Evolutionary conservation across 2,888 invertebrate species (phyloP), one percentile per base, ranked within the genome.

Genomic region (Phalangium opilio): DNA sequence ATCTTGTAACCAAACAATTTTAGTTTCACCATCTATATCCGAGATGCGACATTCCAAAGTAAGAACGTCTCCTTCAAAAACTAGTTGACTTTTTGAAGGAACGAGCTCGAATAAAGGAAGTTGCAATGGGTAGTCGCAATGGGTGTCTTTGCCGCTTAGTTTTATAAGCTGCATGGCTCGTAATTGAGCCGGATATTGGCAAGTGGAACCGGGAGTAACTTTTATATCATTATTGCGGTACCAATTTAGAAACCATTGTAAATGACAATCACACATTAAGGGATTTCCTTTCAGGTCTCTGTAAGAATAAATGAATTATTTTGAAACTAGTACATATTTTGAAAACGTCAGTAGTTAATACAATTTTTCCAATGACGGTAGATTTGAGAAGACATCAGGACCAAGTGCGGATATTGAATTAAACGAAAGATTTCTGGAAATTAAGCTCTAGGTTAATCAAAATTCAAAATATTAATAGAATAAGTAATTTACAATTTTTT

Each of bases 61-160:
- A 49, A 90, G 68, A 0, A 81, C 75, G 65, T 90, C 90, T 0
- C 89, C 89, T 66, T 83, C 84, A 60, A 90, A 90, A 0, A 89
- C 85, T 1, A 90, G 76, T 74, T 81, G 72, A 61, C 77, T 77
- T 50, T 73, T 71, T 43, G 73, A 71, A 1, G 82, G 82, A 38
- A 70, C 70, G 48, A 82, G 67, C 63, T 81, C 77, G 52, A 82
- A 70, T 33, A 61, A 50, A 3, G 63, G 61, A 11, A 64, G 54
- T 49, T 64, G 62, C 12, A 65, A 50, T 3, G 62, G 62, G 49
- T 61, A 62, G 49, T 64, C 66, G 27, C 52, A 52, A 44, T 52
- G 52, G 41, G 49, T 42, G 20, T 52, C 48, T 27, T 51, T 46
- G 34, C 32, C 39, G 14, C 44, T 50, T 17, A 50, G 40, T 44